Evolutionary conservation across 2,888 invertebrate genomes (phyloP), one percentile per base, ranked within the genome.

Genomic region (Cerastoderma edule): DNA sequence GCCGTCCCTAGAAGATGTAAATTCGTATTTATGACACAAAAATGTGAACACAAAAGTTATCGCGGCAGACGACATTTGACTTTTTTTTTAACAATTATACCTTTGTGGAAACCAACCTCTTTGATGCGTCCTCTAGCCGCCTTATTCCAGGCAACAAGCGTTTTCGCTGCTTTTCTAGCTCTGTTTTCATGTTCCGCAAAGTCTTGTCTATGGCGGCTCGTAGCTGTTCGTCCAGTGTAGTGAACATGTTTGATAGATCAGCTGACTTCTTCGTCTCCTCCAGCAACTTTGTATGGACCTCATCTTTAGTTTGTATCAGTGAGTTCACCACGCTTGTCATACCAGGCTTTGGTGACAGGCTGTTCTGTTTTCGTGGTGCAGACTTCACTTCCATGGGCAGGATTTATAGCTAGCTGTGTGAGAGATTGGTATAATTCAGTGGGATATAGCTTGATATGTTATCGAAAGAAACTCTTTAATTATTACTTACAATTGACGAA

Each of bases 91-190:
- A n/a, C n/a, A n/a, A n/a, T n/a, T n/a, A n/a, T n/a, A 44, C 16
- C 16, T 44, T 44, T 13, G 10, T 44, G 10, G 10, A 48, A 28
- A 50, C 54, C n/a, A 53, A 80, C 80, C 77, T 72, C 30, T 77
- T 77, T 13, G 71, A 44, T 22, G 69, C 48, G 27, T 75, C 75
- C 33, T 80, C 75, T 8, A 80, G 54, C 24, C 69, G 72, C 50
- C 75, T 74, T 32, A 80, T 75, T n/a, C 74, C 77, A 19, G 80
- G 77, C 24, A 60, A 28, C 3, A 68, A n/a, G 60, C 67, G 72
- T 19, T 65, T 53, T 33, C 64, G 63, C n/a, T 71, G 63, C 27
- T 77, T 77, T n/a, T 77, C 80, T 35, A 77, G 46, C 22, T 77
- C 77, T 6, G 54, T 67, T 39, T 71, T 68, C 10, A 80, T 28